These are phyloP conservation scores for Anastatus disparis DNA, from an alignment of 1,140 invertebrate species.

Conservation along the genomic window DNA sequence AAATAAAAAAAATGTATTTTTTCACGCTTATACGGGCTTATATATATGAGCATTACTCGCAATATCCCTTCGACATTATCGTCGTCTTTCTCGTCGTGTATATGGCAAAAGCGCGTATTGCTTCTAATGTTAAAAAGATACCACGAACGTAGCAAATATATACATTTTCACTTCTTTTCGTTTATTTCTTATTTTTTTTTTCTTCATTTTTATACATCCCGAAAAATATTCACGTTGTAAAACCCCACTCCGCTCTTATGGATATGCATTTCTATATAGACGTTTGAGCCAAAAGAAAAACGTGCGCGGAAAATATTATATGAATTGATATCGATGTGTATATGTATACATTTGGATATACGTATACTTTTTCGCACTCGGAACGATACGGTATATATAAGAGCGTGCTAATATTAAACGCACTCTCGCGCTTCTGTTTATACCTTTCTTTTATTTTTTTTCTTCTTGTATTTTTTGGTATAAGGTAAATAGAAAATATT, in stretches of 20 bases:
- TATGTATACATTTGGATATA: too few species aligned
- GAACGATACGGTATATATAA: neutral
- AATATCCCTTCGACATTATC: slow-evolving; percentile 25
- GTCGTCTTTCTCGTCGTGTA: neutral
- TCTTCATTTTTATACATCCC: neutral
- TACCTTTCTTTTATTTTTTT: neutral
- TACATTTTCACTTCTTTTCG: too few species aligned
- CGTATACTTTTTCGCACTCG: too few species aligned
- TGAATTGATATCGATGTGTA: slow-evolving; percentile 1
- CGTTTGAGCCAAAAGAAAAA: neutral
- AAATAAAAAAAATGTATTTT: too few species aligned
- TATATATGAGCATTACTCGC: slow-evolving; percentile 1
- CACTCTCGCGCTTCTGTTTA: neutral
- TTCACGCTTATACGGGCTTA: neutral
- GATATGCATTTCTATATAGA: neutral
- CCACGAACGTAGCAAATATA: slow-evolving; percentile 19
- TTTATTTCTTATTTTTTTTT: too few species aligned
- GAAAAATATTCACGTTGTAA: neutral
- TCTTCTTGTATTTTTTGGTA: neutral
- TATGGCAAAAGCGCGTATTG: neutral
- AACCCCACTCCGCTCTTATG: neutral
- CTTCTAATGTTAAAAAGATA: slow-evolving; percentile 38
- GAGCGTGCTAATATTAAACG: slow-evolving; percentile 12
- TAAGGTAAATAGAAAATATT: neutral
- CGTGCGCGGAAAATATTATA: slow-evolving; percentile 32